phyloP scores from a whole-genome alignment of 2,888 invertebrate species.

The Drosophila gaucha region DNA sequence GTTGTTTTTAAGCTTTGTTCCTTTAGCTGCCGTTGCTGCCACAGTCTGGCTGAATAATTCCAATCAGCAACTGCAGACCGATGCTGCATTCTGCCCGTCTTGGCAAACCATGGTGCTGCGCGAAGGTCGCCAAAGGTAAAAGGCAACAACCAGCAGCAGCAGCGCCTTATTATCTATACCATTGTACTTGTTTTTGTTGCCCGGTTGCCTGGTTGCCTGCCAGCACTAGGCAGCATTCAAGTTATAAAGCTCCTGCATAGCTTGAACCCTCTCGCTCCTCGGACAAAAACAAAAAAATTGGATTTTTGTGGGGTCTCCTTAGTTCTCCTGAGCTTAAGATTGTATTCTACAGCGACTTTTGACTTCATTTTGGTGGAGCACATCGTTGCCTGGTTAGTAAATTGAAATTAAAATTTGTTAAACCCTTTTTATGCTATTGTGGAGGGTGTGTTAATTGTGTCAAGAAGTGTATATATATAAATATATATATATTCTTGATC shows the following conservation, averaged over 20 bases:
- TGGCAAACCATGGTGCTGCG: slow-evolving; percentile 12
- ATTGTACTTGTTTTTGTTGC: slow-evolving; percentile 60
- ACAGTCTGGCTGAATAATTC: slow-evolving; percentile 66
- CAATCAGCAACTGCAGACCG: slow-evolving; percentile 63
- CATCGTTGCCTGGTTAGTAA: slow-evolving; percentile 31
- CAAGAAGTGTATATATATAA: neutral
- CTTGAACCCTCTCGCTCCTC: neutral
- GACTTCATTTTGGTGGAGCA: slow-evolving; percentile 31
- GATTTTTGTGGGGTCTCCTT: slow-evolving; percentile 39
- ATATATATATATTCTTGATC: neutral
- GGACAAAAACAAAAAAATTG: slow-evolving; percentile 23
- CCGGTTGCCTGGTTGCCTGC: slow-evolving; percentile 18
- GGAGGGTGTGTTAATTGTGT: neutral
- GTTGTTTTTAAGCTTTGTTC: slow-evolving; percentile 32
- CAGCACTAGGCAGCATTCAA: slow-evolving; percentile 9
- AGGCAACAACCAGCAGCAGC: slow-evolving; percentile 30
- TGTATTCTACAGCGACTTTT: slow-evolving; percentile 55
- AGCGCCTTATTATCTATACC: slow-evolving; percentile 70
- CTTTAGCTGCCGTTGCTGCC: slow-evolving; percentile 9
- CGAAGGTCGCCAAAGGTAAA: slow-evolving; percentile 72
- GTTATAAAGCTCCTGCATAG: neutral
- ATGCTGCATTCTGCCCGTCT: slow-evolving; percentile 32
- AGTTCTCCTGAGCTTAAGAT: slow-evolving; percentile 27
- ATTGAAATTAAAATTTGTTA: slow-evolving; percentile 67
- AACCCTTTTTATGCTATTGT: slow-evolving; percentile 22